phyloP scores from a whole-genome alignment of 2,113 vertebrate species.

The Anarrhichthys ocellatus region DNA sequence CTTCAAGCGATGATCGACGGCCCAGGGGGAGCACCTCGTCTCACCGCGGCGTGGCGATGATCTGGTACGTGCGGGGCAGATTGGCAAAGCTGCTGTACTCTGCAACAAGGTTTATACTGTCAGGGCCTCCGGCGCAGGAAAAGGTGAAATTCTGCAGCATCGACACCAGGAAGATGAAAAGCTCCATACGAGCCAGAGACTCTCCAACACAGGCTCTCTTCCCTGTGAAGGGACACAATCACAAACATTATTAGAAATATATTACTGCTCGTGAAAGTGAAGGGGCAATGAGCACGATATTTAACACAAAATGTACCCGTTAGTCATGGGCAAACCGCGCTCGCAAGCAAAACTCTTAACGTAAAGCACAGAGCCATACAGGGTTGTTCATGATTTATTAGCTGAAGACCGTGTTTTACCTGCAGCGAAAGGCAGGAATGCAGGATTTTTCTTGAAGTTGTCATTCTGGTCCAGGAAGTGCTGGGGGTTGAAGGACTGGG shows the following conservation, averaged over 20 bases:
- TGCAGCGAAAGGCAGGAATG: slow-evolving; percentile 66
- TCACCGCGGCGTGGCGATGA: slow-evolving; percentile 77
- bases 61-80: slow-evolving; percentile 53
- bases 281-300: not conserved
- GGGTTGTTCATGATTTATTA: not conserved
- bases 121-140: slow-evolving; percentile 62
- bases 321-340: not conserved
- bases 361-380: too few relatives aligned
- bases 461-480: slow-evolving; percentile 72
- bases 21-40: not conserved
- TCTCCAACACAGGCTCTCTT: slow-evolving; percentile 82
- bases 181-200: slow-evolving; percentile 83
- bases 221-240: slow-evolving; percentile 64
- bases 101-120: slow-evolving; percentile 72
- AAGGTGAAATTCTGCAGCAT: slow-evolving; percentile 82
- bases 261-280: not conserved
- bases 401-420: slow-evolving; percentile 31
- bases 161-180: slow-evolving; percentile 83
- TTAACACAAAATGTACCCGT: not conserved
- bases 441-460: slow-evolving; percentile 70
- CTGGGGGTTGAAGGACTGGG: slow-evolving; percentile 63
- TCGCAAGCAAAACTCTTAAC: not conserved
- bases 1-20: not conserved
- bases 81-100: slow-evolving; percentile 79
- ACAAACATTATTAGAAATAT: not conserved